These are phyloP conservation scores for Amphiduros pacificus DNA, from an alignment of 2,888 invertebrate species.

Conservation along the genomic window DNA sequence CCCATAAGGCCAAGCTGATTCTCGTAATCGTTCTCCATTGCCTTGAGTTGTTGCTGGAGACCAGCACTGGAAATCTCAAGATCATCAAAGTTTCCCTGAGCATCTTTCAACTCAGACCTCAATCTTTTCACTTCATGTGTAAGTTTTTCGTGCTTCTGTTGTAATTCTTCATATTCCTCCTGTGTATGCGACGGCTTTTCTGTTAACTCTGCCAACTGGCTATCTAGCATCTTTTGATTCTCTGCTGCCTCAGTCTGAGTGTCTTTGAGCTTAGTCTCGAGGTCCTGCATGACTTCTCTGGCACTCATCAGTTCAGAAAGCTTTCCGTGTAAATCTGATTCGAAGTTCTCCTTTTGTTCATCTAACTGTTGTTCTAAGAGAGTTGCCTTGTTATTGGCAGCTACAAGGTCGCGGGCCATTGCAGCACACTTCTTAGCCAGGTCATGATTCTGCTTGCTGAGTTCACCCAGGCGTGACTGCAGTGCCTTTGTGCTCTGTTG, in stretches of 20 bases:
- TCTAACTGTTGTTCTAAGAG: neutral
- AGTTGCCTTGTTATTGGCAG: conserved; percentile 2
- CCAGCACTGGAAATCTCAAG: conserved; percentile 35
- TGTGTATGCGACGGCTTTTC: neutral
- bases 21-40: conserved; percentile 65
- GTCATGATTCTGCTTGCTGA: conserved; percentile 8
- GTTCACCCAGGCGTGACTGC: conserved; percentile 4
- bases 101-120: conserved; percentile 14
- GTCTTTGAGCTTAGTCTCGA: neutral
- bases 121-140: conserved; percentile 12
- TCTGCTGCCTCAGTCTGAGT: neutral
- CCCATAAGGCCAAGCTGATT: conserved; percentile 77
- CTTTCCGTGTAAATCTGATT: conserved; percentile 1
- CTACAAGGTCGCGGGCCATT: neutral
- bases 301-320: conserved; percentile 8
- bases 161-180: conserved; percentile 1
- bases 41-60: conserved; percentile 63
- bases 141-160: conserved; percentile 5
- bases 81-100: conserved; percentile 17
- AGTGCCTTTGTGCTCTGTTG: neutral
- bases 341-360: neutral
- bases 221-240: conserved; percentile 9
- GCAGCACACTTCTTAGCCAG: conserved; percentile 6
- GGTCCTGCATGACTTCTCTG: neutral
- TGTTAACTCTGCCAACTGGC: neutral